A percentile compares a stretch with the other conserved stretches of the same genome.
phyloP scores from a whole-genome alignment of 2,797 vertebrate genomes.

The Scolopax bukidnonensis region DNA sequence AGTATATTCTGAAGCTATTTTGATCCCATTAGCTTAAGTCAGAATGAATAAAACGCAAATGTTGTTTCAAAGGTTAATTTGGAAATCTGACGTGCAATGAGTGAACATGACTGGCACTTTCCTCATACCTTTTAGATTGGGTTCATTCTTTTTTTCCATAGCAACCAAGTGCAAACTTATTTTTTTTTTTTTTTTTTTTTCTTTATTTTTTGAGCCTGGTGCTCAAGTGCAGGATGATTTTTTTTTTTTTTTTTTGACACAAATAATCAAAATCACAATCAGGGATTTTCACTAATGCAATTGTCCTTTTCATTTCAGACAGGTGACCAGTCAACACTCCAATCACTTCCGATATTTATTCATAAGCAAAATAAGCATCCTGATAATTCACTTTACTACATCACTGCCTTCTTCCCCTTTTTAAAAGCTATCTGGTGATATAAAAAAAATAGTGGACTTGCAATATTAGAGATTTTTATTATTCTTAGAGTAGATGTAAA shows the following conservation, averaged over 20 bases:
- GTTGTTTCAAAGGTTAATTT: conserved; percentile 67
- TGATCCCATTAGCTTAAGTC: conserved; percentile 78
- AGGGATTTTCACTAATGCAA: background rate
- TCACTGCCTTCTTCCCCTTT: background rate
- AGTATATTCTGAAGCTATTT: conserved; percentile 76
- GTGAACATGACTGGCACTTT: background rate
- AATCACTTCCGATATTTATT: background rate
- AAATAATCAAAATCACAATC: background rate
- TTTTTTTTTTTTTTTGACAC: background rate
- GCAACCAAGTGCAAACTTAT: background rate
- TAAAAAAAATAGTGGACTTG: background rate
- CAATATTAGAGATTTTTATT: background rate
- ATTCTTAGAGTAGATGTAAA: background rate
- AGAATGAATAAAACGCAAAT: conserved; percentile 76
- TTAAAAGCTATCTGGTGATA: background rate
- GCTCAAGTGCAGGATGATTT: background rate
- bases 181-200: background rate
- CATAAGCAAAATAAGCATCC: background rate
- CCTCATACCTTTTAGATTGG: background rate
- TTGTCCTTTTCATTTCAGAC: background rate
- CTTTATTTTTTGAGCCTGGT: background rate
- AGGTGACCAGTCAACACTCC: background rate
- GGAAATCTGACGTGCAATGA: conserved; percentile 34
- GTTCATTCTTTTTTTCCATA: background rate
- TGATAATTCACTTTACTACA: background rate